Evolutionary conservation across 2,797 vertebrate genomes (phyloP), one percentile per base, ranked within the genome.

Genomic region (Takifugu rubripes): DNA sequence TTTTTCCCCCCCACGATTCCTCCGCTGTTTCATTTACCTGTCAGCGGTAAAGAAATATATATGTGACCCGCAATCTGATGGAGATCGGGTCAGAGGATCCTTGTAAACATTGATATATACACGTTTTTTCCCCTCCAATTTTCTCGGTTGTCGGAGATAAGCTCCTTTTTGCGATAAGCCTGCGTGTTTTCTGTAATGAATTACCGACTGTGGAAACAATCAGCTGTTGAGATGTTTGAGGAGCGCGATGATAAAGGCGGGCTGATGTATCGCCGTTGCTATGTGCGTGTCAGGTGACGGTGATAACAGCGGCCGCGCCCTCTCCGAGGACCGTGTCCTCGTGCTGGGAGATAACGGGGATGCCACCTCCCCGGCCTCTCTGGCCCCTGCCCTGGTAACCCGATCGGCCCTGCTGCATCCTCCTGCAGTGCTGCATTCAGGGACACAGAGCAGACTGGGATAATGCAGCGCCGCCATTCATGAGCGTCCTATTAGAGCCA

Each of bases 281-380:
- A 61, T 62, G 62, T 77, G 64, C 81, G 86, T 83, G 82, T 85
- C 86, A 84, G 84, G 75, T 88, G 84, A 83, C 80, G 78, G 31
- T 75, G 83, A 85, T 85, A 82, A 81, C 62, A 51, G 68, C 70
- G 57, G 77, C 76, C 78, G 70, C 81, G 83, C 76, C 79, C 76
- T 85, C 81, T 78, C 78, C 14, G 64, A 83, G 79, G 81, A 83
- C 79, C 65, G 26, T 62, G 84, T 83, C 74, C 74, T 70, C 54
- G 6, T 56, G 25, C 76, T 67, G 56, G 26, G 51, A 74, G 84
- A 87, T 84, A 86, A 85, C 72, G 57, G 52, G 53, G 54, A 63
- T 48, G 71, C 50, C 55, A 64, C 51, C 71, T 17, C 4, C n/a
- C 21, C 45, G 9, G 17, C 17, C 45, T 4, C 17, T 77, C 26